A percentile compares a stretch with the other conserved stretches of the same genome.
These are phyloP conservation scores for Apostichopus leukothele DNA, from an alignment of 53 echinoderm and acorn worm species.

Conservation along the genomic window DNA sequence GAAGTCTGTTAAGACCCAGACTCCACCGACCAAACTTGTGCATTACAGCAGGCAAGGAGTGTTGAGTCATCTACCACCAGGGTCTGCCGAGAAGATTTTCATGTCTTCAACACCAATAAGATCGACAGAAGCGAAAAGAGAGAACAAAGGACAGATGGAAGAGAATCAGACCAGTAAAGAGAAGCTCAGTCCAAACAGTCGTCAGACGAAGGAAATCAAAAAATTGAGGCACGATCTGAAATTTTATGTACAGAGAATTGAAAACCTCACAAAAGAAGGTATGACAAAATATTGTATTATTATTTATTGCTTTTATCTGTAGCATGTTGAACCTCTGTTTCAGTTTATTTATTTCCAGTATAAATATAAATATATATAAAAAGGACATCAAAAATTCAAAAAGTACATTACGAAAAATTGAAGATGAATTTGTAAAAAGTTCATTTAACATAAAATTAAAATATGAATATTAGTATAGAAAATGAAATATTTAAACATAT, in stretches of 20 bases:
- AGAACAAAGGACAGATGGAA: background rate
- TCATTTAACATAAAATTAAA: too few species aligned
- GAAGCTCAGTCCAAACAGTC: slow-evolving; percentile 49
- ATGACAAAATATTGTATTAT: background rate
- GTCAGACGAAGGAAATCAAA: slow-evolving; percentile 68
- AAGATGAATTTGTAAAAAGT: too few species aligned
- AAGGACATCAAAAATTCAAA: too few species aligned
- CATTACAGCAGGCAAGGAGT: slow-evolving; percentile 27
- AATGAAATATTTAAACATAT: too few species aligned
- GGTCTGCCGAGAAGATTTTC: background rate
- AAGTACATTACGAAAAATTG: too few species aligned
- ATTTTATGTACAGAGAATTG: slow-evolving; percentile 73
- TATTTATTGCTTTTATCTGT: too few species aligned
- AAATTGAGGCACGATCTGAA: slow-evolving; percentile 77
- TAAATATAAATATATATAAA: too few species aligned
- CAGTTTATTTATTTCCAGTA: too few species aligned
- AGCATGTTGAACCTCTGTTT: too few species aligned
- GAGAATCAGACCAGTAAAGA: slow-evolving; percentile 25
- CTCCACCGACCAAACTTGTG: slow-evolving; percentile 45
- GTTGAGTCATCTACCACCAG: slow-evolving; percentile 20
- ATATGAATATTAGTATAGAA: too few species aligned
- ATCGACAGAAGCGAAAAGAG: background rate
- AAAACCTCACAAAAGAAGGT: slow-evolving; percentile 79
- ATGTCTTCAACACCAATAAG: background rate
- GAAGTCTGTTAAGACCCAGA: slow-evolving; percentile 65